Base-by-base conservation (phyloP, 2,888 invertebrate genomes). In the Penaeus monodon region DNA sequence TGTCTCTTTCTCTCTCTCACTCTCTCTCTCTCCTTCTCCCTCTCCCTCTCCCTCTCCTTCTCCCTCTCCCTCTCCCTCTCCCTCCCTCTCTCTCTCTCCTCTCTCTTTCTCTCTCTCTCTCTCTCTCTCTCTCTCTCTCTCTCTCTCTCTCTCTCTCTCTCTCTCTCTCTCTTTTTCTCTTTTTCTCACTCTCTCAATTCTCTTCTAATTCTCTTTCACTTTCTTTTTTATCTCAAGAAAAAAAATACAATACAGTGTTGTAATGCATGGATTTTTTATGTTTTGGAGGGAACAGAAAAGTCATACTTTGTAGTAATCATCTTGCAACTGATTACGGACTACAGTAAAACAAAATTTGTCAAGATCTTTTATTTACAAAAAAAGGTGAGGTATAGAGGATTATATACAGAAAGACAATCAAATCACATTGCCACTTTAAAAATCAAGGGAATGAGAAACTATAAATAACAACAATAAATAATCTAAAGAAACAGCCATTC, bases 31-130 rank as follows among this genome's bases (percentile, higher is more conserved):
- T 89, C 64, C 80, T 73, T 77, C 65, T 79, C 81, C 74, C 70
- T 78, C 64, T 85, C 70, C 64, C 78, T 81, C 74, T 82, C 73
- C 63, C 66, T 84, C 80, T 64, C 66, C 33, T 68, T 85, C 38
- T 57, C 63, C 27, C 38, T 44, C 66, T 66, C 33, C 73, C 74
- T 81, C 33, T 73, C 38, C 27, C 20, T 73, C 22, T 73, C 38
- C 22, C n/a, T 73, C 20, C 27, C 73, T 73, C n/a, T 74, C 70
- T 84, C 78, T 66, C 70, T 89, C 64, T 84, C 78, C 10, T 77
- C 65, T 79, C 81, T 79, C 64, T 84, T 70, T 66, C 70, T 89
- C 64, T 84, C 78, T 77, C 65, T 79, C 81, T 79, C 70, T 78
- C 64, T 85, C 70, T 73, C 78, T 81, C 74, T 82, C 73, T 68